Evolutionary conservation across 2,797 vertebrate species (phyloP), one percentile per base, ranked within the genome.

Genomic region (Coendou prehensilis): DNA sequence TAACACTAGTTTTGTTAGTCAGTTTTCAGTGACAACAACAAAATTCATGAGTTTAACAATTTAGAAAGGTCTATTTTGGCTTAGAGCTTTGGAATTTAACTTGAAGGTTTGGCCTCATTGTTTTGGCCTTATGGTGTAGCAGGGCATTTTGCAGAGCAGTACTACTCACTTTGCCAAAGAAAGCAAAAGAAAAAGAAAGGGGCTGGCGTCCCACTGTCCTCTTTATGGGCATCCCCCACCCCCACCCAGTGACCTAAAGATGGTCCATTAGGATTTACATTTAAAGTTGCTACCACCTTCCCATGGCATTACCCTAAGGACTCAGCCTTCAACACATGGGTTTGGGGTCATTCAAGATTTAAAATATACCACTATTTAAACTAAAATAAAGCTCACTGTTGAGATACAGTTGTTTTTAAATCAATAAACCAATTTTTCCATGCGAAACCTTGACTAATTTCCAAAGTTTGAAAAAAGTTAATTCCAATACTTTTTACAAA

Each of bases 191-290:
- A 26, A 80, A 41, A 52, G 61, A 50, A 52, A 50, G 9, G 28
- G 18, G 14, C 45, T 47, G 6, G 28, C 6, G 4, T 47, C 2
- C 45, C 28, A 33, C 45, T 64, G 17, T n/a, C 9, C 5, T 45
- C 11, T 63, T 33, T 17, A 18, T 3, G 61, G 45, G 28, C 23
- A 61, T 5, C n/a, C 13, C 7, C 9, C 20, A 22, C 8, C 37
- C 8, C 7, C 69, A 67, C 30, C 6, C 33, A 17, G 6, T 61
- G 5, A n/a, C 28, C 28, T 84, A 33, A 84, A 33, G 59, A 64
- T 18, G 8, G 0, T 17, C 45, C 14, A 13, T 9, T 17, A 50
- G 41, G 18, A 11, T 33, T 5, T 22, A 10, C 8, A 0, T 33
- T 20, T 47, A 45, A 63, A 63, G 26, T 45, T 20, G 45, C 2